A percentile compares a stretch with the other conserved stretches of the same genome.
phyloP scores from a whole-genome alignment of 1,140 invertebrate species.

The Physella acuta region DNA sequence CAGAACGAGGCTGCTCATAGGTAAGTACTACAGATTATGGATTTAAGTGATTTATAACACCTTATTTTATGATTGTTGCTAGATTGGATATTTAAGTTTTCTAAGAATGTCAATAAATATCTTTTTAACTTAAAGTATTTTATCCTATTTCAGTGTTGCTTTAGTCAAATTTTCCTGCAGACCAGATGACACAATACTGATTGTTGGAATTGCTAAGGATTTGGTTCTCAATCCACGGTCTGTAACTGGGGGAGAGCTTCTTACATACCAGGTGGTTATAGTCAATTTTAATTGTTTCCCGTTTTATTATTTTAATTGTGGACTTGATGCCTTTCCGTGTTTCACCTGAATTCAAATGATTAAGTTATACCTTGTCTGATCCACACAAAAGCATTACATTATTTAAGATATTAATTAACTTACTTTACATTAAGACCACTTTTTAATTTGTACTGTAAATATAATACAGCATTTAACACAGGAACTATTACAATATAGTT shows the following conservation, averaged over 20 bases:
- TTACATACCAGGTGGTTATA: constrained; percentile 70
- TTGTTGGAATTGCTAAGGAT: constrained; percentile 89
- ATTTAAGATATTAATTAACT: no score
- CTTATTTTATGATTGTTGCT: no score
- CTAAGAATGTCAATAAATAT: neutral
- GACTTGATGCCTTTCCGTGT: neutral
- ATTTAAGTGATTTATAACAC: no score
- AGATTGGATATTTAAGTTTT: neutral
- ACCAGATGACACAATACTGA: constrained; percentile 74
- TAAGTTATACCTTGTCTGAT: neutral
- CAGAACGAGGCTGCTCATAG: constrained; percentile 97
- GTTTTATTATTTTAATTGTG: neutral
- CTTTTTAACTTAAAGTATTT: neutral
- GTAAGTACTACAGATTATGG: constrained; percentile 58
- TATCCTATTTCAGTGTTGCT: constrained; percentile 67
- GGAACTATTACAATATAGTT: no score
- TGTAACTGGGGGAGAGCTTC: constrained; percentile 78
- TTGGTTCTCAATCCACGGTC: constrained; percentile 84
- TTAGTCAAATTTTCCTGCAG: constrained; percentile 73
- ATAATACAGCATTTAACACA: no score
- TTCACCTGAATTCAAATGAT: neutral
- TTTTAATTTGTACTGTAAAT: neutral
- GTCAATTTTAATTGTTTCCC: neutral
- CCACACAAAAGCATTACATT: no score
- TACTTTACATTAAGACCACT: no score